Conservation (phyloP, 2,113 vertebrate species). For the Prunella himalayana region DNA sequence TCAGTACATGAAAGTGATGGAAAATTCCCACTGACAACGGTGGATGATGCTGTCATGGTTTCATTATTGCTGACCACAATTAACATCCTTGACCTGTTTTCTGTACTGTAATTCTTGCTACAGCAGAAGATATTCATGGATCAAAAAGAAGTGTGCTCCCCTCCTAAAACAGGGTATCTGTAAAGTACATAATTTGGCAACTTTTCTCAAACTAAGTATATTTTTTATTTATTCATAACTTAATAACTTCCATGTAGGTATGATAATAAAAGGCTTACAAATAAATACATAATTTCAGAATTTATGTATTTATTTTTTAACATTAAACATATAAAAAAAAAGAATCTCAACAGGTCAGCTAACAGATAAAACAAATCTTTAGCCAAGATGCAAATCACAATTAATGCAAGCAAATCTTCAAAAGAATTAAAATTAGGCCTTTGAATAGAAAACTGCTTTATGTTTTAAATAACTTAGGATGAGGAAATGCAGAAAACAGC, state of each 20-base stretch:
- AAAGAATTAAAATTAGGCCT: not conserved
- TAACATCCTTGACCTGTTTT: not conserved
- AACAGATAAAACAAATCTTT: not conserved
- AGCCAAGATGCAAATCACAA: not conserved
- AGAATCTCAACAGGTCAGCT: not conserved
- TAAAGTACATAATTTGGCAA: not conserved
- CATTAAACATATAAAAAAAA: not conserved
- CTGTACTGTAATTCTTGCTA: not conserved
- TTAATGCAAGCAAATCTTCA: not conserved
- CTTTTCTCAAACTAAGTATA: not conserved
- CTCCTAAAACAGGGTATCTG: not conserved
- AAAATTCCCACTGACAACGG: not conserved
- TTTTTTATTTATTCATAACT: not conserved
- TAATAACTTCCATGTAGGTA: not conserved
- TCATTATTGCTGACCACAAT: not conserved
- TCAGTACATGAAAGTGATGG: not conserved
- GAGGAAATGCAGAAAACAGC: not conserved
- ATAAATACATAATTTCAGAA: not conserved
- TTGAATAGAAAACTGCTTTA: not conserved
- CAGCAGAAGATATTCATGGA: not conserved
- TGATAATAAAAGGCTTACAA: not conserved
- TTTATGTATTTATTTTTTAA: not conserved
- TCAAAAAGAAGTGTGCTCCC: not conserved
- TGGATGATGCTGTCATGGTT: not conserved
- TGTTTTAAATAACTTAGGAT: not conserved